A percentile compares a stretch with the other conserved stretches of the same genome.
These are phyloP conservation scores for Meiosimyza platycephala DNA, from an alignment of 2,888 invertebrate species.

Conservation along the genomic window DNA sequence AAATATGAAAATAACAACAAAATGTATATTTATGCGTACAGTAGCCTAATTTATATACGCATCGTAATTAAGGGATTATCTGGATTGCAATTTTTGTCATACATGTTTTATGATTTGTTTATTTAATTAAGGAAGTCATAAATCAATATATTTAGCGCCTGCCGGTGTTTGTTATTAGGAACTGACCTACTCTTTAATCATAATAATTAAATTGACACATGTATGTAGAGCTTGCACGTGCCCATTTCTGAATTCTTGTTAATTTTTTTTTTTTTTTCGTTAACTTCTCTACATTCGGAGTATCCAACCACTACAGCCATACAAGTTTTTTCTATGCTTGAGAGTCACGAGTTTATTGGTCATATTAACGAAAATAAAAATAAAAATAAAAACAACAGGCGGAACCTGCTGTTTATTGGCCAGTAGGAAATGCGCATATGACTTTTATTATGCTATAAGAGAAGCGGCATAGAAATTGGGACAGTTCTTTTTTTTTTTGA, in stretches of 20 bases:
- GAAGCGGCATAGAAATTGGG: too few species aligned
- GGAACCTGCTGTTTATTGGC: conserved; percentile 1
- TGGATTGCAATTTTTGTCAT: neutral
- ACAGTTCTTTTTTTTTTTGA: too few species aligned
- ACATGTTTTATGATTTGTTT: neutral
- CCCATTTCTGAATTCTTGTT: neutral
- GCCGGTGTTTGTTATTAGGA: conserved; percentile 9
- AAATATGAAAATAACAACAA: neutral
- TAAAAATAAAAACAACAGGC: conserved; percentile 25
- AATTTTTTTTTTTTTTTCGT: too few species aligned
- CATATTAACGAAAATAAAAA: conserved; percentile 12
- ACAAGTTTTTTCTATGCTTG: neutral
- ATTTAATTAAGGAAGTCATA: neutral
- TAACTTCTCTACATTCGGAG: too few species aligned
- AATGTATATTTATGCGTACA: conserved; percentile 5
- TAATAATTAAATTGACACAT: conserved; percentile 17
- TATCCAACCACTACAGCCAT: too few species aligned
- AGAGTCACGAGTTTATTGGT: conserved; percentile 40
- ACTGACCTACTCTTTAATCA: conserved; percentile 29
- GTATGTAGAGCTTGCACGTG: neutral
- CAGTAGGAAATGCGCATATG: neutral
- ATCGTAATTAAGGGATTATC: conserved; percentile 4
- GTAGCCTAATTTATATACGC: neutral
- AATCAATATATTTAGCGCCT: neutral
- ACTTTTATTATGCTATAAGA: neutral